Percentiles rank a stretch among this genome's conserved stretches.
phyloP scores from a whole-genome alignment of 2,113 vertebrate genomes.

The Numenius arquata region DNA sequence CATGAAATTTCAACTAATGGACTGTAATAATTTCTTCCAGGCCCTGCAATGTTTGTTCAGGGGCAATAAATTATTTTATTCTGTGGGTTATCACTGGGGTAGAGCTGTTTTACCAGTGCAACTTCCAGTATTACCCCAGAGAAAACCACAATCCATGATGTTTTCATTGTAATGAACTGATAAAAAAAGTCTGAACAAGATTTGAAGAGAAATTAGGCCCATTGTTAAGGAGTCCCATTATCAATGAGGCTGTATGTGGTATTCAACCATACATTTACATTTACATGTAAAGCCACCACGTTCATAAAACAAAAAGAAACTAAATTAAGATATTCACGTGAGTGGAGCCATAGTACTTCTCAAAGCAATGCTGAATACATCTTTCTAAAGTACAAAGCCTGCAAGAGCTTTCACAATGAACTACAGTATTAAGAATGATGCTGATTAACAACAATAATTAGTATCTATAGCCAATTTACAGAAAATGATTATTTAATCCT shows the following conservation, averaged over 20 bases:
- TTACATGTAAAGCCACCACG: neutral
- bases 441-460: slow-evolving; percentile 9
- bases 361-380: neutral
- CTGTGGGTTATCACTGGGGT: neutral
- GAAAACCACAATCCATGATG: neutral
- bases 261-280: neutral
- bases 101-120: neutral
- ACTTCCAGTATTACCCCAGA: neutral
- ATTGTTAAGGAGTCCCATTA: neutral
- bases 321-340: neutral
- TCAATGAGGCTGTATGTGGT: neutral
- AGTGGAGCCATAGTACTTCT: neutral
- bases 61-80: neutral
- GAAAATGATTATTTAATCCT: neutral
- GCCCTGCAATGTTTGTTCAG: neutral
- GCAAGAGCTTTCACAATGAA: neutral
- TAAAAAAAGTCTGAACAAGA: neutral
- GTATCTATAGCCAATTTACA: neutral
- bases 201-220: neutral
- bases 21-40: neutral
- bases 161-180: neutral
- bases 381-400: neutral
- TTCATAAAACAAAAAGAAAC: neutral
- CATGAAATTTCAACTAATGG: neutral
- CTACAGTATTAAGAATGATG: neutral